These are phyloP conservation scores for Thymelicus acteon DNA, from an alignment of 2,888 invertebrate species.

Conservation along the genomic window DNA sequence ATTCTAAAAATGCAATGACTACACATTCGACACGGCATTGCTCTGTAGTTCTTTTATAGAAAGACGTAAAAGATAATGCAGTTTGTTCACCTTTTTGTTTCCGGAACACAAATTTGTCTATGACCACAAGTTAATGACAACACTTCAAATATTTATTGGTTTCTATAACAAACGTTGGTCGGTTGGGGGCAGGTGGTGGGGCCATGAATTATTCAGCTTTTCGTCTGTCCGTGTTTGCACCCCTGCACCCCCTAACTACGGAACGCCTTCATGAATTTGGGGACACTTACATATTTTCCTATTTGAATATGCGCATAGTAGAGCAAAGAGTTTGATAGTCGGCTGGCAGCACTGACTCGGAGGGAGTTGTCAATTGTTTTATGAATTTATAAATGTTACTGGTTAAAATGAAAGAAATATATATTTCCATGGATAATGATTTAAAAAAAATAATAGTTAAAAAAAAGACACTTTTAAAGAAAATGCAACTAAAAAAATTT, in stretches of 20 bases:
- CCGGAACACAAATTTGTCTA: conserved; percentile 32
- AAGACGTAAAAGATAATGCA: conserved; percentile 26
- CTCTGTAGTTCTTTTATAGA: conserved; percentile 2
- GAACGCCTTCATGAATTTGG: conserved; percentile 27
- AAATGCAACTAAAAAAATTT: too few relatives aligned
- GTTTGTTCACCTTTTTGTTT: conserved; percentile 32
- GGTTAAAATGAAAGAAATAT: too few relatives aligned
- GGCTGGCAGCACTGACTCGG: not conserved
- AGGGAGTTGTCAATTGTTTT: not conserved
- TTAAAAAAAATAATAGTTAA: too few relatives aligned
- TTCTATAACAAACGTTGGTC: conserved; percentile 41
- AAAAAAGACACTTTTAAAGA: too few relatives aligned
- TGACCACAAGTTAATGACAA: conserved; percentile 33
- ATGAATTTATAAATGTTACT: not conserved
- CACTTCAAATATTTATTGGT: conserved; percentile 39
- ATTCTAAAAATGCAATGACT: too few relatives aligned
- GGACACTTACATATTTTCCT: conserved; percentile 27
- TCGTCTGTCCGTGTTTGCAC: conserved; percentile 38
- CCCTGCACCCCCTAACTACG: conserved; percentile 38
- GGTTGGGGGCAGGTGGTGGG: conserved; percentile 47
- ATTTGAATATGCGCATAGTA: conserved; percentile 26
- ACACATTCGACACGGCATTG: not conserved
- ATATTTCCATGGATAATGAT: too few relatives aligned
- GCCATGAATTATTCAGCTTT: conserved; percentile 49
- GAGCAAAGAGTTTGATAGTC: conserved; percentile 9